These are phyloP conservation scores for Brachypteracias leptosomus DNA, from an alignment of 2,113 vertebrate species.

Conservation along the genomic window DNA sequence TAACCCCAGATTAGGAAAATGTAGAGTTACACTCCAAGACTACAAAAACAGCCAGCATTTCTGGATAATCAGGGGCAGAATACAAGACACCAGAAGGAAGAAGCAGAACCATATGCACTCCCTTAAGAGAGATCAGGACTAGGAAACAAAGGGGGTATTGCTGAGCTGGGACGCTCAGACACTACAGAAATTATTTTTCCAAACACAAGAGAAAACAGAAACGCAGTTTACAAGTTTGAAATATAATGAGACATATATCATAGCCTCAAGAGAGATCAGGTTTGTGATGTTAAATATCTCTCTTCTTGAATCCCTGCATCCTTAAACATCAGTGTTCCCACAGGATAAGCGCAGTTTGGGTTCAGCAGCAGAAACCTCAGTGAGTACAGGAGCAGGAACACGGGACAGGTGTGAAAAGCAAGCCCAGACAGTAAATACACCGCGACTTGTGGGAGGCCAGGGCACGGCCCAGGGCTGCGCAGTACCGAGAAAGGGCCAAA, in stretches of 20 bases:
- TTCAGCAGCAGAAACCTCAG: not conserved
- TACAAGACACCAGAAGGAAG: not conserved
- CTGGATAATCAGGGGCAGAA: not conserved
- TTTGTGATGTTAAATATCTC: not conserved
- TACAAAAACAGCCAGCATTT: not conserved
- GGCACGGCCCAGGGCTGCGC: not conserved
- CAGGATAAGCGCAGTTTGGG: not conserved
- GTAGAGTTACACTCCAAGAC: not conserved
- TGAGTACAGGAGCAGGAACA: rapidly evolving
- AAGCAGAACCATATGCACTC: slow-evolving; percentile 5
- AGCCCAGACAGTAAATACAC: not conserved
- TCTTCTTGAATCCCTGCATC: rapidly evolving
- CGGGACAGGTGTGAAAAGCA: rapidly evolving
- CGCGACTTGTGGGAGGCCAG: no score
- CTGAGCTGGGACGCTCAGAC: not conserved
- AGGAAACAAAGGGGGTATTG: slow-evolving; percentile 15
- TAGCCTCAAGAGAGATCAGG: not conserved
- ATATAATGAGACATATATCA: no score
- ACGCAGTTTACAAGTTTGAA: not conserved
- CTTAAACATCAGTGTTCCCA: rapidly evolving
- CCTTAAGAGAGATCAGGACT: not conserved
- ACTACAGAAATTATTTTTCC: not conserved
- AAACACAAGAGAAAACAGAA: not conserved
- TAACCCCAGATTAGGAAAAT: not conserved
- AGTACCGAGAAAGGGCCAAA: not conserved